Evolutionary conservation across 2,797 vertebrate species (phyloP).

Genomic region (Phoebastria nigripes): DNA sequence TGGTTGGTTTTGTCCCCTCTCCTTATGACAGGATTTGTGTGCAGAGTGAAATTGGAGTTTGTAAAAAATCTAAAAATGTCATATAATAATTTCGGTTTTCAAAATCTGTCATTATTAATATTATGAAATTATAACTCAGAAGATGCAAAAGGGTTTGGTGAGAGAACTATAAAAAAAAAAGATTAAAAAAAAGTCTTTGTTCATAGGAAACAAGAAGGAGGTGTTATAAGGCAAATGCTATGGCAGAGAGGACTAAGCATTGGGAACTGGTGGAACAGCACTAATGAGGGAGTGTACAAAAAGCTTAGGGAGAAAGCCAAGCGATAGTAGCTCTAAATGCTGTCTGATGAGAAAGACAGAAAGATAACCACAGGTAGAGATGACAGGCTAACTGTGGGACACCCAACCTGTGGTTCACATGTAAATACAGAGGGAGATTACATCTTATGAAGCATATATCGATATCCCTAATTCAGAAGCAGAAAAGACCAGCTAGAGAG

Average conservation of each 20-base stretch:
- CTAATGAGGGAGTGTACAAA: not conserved
- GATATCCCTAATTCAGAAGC: not conserved
- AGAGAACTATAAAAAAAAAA: not conserved
- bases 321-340: not conserved
- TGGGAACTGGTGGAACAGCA: not conserved
- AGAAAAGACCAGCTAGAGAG: not conserved
- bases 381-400: not conserved
- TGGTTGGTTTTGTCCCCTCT: not conserved
- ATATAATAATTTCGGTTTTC: not conserved
- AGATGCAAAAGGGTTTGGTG: not conserved
- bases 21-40: not conserved
- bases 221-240: not conserved
- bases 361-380: not conserved
- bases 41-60: not conserved
- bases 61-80: not conserved
- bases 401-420: not conserved
- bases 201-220: not conserved
- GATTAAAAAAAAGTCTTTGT: not conserved
- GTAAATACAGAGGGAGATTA: not conserved
- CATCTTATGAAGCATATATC: not conserved
- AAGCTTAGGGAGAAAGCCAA: not conserved
- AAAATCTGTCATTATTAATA: not conserved
- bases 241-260: not conserved
- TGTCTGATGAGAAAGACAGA: not conserved
- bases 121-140: not conserved